Evolutionary conservation across 2,888 invertebrate genomes (phyloP).

Genomic region (Chrysodeixis includens): DNA sequence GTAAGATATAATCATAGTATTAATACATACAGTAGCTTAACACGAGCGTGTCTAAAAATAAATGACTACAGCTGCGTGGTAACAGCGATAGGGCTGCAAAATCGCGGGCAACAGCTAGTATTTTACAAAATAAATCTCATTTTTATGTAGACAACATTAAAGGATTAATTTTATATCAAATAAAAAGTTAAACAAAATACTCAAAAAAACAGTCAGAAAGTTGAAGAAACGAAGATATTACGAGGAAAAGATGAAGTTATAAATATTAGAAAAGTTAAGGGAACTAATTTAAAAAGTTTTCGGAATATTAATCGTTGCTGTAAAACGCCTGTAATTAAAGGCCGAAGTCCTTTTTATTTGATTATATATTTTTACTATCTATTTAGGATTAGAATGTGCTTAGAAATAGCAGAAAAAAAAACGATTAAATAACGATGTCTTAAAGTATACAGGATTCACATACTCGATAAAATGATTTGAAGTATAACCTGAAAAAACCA

Average conservation of each 20-base stretch:
- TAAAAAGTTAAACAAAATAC: slow-evolving; percentile 31
- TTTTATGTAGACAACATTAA: background rate
- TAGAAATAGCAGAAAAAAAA: no score
- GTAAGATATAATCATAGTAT: background rate
- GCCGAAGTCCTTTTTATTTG: slow-evolving; percentile 16
- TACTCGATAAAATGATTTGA: no score
- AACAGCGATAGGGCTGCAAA: no score
- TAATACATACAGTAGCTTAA: no score
- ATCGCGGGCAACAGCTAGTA: no score
- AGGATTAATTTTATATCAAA: slow-evolving; percentile 24
- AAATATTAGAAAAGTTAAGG: slow-evolving; percentile 46
- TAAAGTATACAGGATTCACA: no score
- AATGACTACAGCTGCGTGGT: no score
- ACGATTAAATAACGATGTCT: no score
- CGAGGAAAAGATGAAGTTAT: slow-evolving; percentile 45
- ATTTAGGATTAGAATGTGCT: background rate
- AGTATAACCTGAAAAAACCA: no score
- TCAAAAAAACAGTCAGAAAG: slow-evolving; percentile 29
- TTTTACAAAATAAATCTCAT: background rate
- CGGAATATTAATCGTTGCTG: slow-evolving; percentile 49
- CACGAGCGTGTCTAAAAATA: no score
- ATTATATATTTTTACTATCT: background rate
- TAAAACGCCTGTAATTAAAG: slow-evolving; percentile 30
- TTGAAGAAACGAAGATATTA: slow-evolving; percentile 33
- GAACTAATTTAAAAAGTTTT: slow-evolving; percentile 53